A percentile compares a stretch with the other conserved stretches of the same genome.
These are phyloP conservation scores for Caradrina kadenii DNA, from an alignment of 2,888 invertebrate species.

Conservation along the genomic window DNA sequence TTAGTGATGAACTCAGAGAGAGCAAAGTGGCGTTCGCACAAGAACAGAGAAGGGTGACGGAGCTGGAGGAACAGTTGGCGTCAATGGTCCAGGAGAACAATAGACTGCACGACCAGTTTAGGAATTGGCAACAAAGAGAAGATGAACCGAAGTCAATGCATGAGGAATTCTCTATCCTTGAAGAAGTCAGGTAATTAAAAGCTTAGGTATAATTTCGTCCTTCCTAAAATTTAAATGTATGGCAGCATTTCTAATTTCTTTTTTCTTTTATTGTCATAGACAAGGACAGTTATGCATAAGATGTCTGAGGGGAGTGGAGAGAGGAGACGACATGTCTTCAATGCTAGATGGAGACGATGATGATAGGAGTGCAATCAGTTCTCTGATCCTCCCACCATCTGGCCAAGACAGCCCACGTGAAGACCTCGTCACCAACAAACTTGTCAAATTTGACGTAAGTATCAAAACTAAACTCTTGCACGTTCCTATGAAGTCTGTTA, in stretches of 20 bases:
- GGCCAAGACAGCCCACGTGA: slow-evolving; percentile 85
- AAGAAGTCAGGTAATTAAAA: slow-evolving; percentile 94
- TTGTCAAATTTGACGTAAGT: slow-evolving; percentile 91
- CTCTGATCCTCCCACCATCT: slow-evolving; percentile 84
- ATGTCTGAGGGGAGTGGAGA: slow-evolving; percentile 92
- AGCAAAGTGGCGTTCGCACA: slow-evolving; percentile 92
- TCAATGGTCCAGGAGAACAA: slow-evolving; percentile 93
- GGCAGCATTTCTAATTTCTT: neutral
- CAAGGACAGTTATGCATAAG: slow-evolving; percentile 96
- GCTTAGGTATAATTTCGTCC: neutral
- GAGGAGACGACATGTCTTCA: slow-evolving; percentile 92
- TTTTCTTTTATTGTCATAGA: slow-evolving; percentile 81
- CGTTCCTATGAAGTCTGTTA: slow-evolving; percentile 46
- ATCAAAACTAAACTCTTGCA: slow-evolving; percentile 46
- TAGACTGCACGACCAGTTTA: slow-evolving; percentile 92
- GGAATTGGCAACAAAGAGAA: slow-evolving; percentile 91
- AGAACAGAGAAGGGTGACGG: slow-evolving; percentile 93
- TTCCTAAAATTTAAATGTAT: neutral
- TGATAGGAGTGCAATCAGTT: slow-evolving; percentile 92
- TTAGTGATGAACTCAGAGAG: slow-evolving; percentile 93
- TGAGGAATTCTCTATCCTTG: slow-evolving; percentile 95
- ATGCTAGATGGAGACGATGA: slow-evolving; percentile 94
- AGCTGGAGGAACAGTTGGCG: slow-evolving; percentile 94
- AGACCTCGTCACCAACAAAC: slow-evolving; percentile 85
- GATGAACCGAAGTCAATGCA: slow-evolving; percentile 95